Evolutionary conservation across 2,797 vertebrate genomes (phyloP).

Genomic region (Hypotaenidia okinawae): DNA sequence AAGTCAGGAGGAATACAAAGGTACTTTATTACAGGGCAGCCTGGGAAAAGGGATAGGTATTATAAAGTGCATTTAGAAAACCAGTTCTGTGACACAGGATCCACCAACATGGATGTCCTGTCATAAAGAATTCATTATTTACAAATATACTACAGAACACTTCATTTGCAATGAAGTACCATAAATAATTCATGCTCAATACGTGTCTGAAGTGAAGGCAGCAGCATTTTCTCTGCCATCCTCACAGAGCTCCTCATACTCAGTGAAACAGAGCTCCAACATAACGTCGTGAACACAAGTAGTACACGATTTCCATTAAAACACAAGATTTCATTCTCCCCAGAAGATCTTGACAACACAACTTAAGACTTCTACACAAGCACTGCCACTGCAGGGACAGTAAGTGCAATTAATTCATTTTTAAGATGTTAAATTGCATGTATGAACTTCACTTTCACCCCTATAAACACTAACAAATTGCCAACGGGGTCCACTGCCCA

Average conservation of each 20-base stretch:
- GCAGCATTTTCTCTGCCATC: background rate
- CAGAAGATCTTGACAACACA: background rate
- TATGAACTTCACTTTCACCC: background rate
- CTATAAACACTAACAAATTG: background rate
- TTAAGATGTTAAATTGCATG: background rate
- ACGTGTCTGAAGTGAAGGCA: background rate
- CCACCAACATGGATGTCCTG: background rate
- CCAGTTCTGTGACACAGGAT: background rate
- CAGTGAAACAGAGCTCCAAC: background rate
- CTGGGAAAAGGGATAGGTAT: background rate
- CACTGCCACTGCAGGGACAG: background rate
- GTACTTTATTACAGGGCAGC: background rate
- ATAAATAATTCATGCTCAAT: conserved; percentile 35
- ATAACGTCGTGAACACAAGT: accelerated
- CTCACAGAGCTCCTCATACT: background rate
- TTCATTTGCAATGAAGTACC: conserved; percentile 23
- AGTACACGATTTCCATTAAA: background rate
- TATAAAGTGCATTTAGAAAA: background rate
- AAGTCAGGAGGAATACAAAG: background rate
- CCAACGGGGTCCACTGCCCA: background rate
- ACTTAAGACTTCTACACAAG: background rate
- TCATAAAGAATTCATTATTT: conserved; percentile 54
- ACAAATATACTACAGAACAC: conserved; percentile 37
- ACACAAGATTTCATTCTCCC: background rate
- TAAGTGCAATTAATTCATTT: background rate